phyloP scores from a whole-genome alignment of 2,113 vertebrate genomes.

The Hiodon tergisus region DNA sequence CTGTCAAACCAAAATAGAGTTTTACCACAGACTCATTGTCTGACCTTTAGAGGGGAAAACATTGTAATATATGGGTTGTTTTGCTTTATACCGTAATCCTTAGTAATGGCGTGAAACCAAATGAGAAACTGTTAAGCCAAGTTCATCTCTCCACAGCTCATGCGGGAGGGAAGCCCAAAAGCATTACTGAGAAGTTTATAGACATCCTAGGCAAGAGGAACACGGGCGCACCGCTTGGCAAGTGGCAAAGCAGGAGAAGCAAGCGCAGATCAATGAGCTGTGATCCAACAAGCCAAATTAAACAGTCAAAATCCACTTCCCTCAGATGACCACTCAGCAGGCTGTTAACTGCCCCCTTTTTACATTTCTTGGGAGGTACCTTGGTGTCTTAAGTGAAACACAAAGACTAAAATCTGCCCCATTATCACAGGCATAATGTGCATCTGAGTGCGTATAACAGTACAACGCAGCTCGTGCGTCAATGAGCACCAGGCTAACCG shows the following conservation, averaged over 20 bases:
- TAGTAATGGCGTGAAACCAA: background rate
- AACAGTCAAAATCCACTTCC: slow-evolving; percentile 51
- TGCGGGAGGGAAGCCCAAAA: no score
- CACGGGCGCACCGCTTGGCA: slow-evolving; percentile 27
- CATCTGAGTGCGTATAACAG: background rate
- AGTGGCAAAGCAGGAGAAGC: slow-evolving; percentile 33
- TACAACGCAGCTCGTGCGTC: background rate
- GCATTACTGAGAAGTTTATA: no score
- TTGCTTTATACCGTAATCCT: background rate
- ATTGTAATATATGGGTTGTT: background rate
- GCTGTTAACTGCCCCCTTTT: slow-evolving; percentile 14
- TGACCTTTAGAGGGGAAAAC: slow-evolving; percentile 7
- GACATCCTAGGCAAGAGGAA: no score
- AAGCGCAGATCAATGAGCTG: slow-evolving; percentile 47
- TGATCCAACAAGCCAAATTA: slow-evolving; percentile 48
- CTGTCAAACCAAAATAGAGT: slow-evolving; percentile 13
- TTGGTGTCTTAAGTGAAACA: slow-evolving; percentile 2
- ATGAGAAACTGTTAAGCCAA: no score
- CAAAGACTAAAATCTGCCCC: background rate
- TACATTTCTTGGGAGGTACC: slow-evolving; percentile 28
- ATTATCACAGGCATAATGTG: background rate
- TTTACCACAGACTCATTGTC: slow-evolving; percentile 1
- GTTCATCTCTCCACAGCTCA: no score
- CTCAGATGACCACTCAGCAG: slow-evolving; percentile 41
- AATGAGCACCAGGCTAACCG: background rate